phyloP scores from a whole-genome alignment of 2,113 vertebrate genomes.

The Lamprologus speciosus region DNA sequence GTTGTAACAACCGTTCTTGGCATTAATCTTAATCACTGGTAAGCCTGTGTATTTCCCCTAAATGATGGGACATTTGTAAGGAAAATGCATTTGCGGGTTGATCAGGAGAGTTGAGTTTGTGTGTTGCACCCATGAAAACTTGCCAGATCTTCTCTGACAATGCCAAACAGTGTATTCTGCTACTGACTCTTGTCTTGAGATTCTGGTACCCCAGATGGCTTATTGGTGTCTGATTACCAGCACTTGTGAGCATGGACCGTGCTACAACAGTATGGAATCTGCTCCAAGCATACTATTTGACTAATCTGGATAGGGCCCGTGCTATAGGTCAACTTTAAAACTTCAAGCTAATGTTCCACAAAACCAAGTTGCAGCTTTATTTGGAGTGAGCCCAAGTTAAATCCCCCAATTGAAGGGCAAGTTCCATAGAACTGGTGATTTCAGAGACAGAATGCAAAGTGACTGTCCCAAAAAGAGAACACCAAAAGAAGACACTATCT shows the following conservation, averaged over 20 bases:
- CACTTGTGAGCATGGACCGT: neutral
- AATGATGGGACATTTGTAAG: neutral
- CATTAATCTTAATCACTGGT: neutral
- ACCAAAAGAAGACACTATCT: neutral
- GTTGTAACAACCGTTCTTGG: neutral
- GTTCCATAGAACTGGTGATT: neutral
- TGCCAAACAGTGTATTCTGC: neutral
- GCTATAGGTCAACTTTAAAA: neutral
- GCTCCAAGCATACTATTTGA: neutral
- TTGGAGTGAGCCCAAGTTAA: neutral
- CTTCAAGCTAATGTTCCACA: neutral
- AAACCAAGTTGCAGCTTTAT: neutral
- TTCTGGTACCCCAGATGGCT: neutral
- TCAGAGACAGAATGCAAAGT: neutral
- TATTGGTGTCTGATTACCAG: neutral
- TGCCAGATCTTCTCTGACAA: neutral
- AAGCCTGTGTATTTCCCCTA: neutral
- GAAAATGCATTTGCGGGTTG: neutral
- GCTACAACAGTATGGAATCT: neutral
- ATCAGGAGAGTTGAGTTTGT: neutral
- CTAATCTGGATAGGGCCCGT: neutral
- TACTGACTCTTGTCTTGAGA: neutral
- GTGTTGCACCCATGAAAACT: neutral
- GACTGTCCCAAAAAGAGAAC: neutral
- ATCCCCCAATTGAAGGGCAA: neutral